These are phyloP conservation scores for Tuberolachnus salignus DNA, from an alignment of 2,888 invertebrate genomes.

Conservation along the genomic window DNA sequence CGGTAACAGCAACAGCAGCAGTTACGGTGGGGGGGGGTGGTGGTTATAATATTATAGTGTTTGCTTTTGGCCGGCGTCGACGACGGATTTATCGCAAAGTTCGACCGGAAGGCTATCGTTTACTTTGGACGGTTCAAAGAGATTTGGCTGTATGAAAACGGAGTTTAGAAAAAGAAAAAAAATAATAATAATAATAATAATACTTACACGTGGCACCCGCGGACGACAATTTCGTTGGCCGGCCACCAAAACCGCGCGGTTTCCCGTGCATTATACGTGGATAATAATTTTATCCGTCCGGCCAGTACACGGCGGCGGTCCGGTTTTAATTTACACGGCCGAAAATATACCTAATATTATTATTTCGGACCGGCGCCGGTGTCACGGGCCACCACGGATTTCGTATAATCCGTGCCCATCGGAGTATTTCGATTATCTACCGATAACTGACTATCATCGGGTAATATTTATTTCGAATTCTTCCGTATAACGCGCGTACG, in stretches of 20 bases:
- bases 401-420: no score
- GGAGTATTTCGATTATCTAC: not conserved
- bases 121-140: conserved; percentile 45
- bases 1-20: no score
- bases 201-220: conserved; percentile 15
- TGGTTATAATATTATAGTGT: not conserved
- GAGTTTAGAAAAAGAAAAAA: conserved; percentile 26
- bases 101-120: conserved; percentile 21
- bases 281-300: no score
- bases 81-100: conserved; percentile 39
- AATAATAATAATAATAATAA: not conserved
- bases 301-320: not conserved
- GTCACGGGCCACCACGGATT: no score
- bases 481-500: no score
- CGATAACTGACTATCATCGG: no score
- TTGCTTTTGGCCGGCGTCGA: conserved; percentile 2
- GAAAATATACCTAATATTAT: no score
- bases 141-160: conserved; percentile 9
- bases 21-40: no score
- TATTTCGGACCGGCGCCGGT: no score
- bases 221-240: not conserved
- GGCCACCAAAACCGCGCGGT: conserved; percentile 3
- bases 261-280: not conserved
- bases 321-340: not conserved
- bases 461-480: no score